phyloP scores from a whole-genome alignment of 30 jellyfish, hydroid and myxozoan species.

The Cassiopea xamachana region DNA sequence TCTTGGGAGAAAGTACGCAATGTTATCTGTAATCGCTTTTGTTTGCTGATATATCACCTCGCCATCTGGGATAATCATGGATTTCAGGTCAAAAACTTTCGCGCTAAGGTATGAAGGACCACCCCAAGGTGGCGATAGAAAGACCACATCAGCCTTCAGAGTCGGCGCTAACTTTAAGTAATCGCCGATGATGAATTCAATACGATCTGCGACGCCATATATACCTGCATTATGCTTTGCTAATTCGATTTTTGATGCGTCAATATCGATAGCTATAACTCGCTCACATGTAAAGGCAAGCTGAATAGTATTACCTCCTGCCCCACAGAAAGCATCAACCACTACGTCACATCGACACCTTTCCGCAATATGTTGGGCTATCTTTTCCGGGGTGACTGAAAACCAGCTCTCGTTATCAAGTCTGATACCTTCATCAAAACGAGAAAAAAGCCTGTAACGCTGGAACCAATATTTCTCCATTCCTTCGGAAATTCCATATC shows the following conservation, averaged over 20 bases:
- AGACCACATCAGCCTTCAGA: slow-evolving; percentile 90
- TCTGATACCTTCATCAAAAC: slow-evolving; percentile 91
- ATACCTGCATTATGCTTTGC: slow-evolving; percentile 87
- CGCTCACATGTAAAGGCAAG: slow-evolving; percentile 91
- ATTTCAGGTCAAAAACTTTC: slow-evolving; percentile 75
- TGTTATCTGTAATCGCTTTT: slow-evolving; percentile 50
- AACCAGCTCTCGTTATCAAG: slow-evolving; percentile 94
- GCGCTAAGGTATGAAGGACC: slow-evolving; percentile 84
- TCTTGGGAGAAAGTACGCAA: slow-evolving; percentile 94
- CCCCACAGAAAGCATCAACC: slow-evolving; percentile 97
- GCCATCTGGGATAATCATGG: slow-evolving; percentile 91
- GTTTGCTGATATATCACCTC: slow-evolving; percentile 56
- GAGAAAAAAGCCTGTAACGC: slow-evolving; percentile 86
- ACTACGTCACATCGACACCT: slow-evolving; percentile 91
- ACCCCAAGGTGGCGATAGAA: slow-evolving; percentile 98
- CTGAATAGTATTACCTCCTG: slow-evolving; percentile 95
- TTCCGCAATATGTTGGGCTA: slow-evolving; percentile 93
- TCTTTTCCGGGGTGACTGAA: slow-evolving; percentile 95
- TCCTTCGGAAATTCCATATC: slow-evolving; percentile 18
- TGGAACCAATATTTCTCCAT: slow-evolving; percentile 87
- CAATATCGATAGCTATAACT: slow-evolving; percentile 95
- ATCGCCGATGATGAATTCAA: slow-evolving; percentile 92
- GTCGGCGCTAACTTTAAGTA: slow-evolving; percentile 65
- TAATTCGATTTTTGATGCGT: slow-evolving; percentile 79
- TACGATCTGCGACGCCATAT: slow-evolving; percentile 95